A percentile compares a stretch with the other conserved stretches of the same genome.
These are phyloP conservation scores for Aporophyla nigra DNA, from an alignment of 2,888 invertebrate genomes.

Conservation along the genomic window DNA sequence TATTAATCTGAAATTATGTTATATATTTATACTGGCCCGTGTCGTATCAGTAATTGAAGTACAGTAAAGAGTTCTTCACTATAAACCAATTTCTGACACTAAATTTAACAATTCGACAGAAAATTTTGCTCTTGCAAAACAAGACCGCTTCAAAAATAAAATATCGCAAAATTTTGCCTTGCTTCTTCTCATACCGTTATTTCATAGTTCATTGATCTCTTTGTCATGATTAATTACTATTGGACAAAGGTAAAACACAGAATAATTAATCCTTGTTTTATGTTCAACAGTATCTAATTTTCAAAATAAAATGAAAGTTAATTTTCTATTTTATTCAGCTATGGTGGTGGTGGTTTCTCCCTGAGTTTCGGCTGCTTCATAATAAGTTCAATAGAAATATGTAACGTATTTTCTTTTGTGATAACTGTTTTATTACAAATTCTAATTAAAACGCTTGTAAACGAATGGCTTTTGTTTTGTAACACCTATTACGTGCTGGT, in stretches of 20 bases:
- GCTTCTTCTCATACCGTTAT: not conserved
- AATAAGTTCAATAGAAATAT: constrained; percentile 80
- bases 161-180: not conserved
- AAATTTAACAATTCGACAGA: not conserved
- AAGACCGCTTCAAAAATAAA: not conserved
- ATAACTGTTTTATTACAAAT: constrained; percentile 34
- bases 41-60: not conserved
- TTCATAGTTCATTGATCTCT: constrained; percentile 24
- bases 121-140: not conserved
- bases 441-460: constrained; percentile 36
- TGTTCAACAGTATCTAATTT: not conserved
- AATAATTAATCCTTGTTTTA: constrained; percentile 12
- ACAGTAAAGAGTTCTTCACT: not conserved
- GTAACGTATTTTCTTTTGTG: constrained; percentile 57
- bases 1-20: not conserved
- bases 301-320: not conserved
- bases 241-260: constrained; percentile 12
- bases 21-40: not conserved
- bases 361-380: constrained; percentile 84
- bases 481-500: not conserved
- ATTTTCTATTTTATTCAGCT: constrained; percentile 67
- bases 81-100: too few species aligned
- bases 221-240: constrained; percentile 33
- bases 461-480: not conserved
- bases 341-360: constrained; percentile 85